phyloP scores from a whole-genome alignment of 1,140 invertebrate species.

The Brachionus plicatilis region DNA sequence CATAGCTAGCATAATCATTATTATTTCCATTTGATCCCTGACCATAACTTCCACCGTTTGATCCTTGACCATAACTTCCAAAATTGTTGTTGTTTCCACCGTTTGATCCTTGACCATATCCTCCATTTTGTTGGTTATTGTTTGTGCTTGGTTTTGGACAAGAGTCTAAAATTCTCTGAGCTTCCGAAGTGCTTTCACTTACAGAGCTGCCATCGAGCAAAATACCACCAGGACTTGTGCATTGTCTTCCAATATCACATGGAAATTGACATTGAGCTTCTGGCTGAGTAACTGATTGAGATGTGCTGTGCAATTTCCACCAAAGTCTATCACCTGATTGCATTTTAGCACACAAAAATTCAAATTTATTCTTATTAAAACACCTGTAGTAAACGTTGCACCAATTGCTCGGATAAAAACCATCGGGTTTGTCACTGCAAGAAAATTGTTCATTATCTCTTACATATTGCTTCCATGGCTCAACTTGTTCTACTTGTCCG shows the following conservation, averaged over 20 bases:
- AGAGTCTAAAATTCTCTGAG: neutral
- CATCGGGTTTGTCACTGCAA: constrained; percentile 9
- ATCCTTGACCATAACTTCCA: too few relatives aligned
- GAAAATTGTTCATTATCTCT: constrained; percentile 37
- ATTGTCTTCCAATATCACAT: constrained; percentile 34
- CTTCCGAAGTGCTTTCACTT: constrained; percentile 7
- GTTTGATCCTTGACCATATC: neutral
- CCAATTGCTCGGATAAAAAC: constrained; percentile 39
- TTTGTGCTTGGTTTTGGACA: constrained; percentile 12
- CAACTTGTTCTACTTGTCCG: constrained; percentile 18
- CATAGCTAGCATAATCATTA: too few relatives aligned
- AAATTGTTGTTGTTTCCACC: too few relatives aligned
- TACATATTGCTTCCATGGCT: constrained; percentile 40
- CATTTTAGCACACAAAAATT: constrained; percentile 21
- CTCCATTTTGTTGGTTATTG: neutral
- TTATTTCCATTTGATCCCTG: neutral
- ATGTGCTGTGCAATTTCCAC: constrained; percentile 29
- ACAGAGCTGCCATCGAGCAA: neutral
- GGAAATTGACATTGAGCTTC: constrained; percentile 29
- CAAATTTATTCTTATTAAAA: neutral
- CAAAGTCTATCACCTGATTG: constrained; percentile 26
- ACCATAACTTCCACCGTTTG: neutral
- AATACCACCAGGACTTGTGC: constrained; percentile 33
- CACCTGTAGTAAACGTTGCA: constrained; percentile 40
- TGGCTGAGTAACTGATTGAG: neutral